Evolutionary conservation across 2,113 vertebrate genomes (phyloP).

Genomic region (Leptodactylus fuscus): DNA sequence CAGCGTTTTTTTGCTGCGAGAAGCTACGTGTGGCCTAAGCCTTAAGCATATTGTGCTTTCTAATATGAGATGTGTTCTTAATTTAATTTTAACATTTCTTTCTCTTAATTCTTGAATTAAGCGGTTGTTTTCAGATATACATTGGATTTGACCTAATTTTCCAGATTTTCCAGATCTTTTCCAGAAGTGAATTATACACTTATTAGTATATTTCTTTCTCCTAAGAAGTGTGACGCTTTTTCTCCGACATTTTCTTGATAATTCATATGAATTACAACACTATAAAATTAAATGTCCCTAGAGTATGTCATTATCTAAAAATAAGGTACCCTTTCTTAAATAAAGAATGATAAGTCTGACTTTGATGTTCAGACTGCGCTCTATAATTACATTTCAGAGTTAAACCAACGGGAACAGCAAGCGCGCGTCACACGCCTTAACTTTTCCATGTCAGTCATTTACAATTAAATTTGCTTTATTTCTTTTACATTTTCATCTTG

Average conservation of each 20-base stretch:
- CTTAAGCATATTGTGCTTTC: too few relatives aligned
- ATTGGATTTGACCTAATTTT: conserved; percentile 19
- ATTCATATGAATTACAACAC: conserved; percentile 39
- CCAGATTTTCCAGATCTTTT: not conserved
- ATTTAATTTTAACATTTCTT: not conserved
- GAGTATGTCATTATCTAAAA: conserved; percentile 56
- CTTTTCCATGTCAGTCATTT: conserved; percentile 28
- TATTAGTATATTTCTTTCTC: conserved; percentile 19
- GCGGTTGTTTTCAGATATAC: not conserved
- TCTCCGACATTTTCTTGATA: conserved; percentile 14
- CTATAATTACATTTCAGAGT: conserved; percentile 54
- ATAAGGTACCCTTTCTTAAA: conserved; percentile 51
- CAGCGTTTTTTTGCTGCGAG: too few relatives aligned
- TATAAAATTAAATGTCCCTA: conserved; percentile 47
- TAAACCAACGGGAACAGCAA: conserved; percentile 46
- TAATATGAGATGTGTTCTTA: not conserved
- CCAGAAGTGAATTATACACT: not conserved
- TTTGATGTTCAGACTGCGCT: conserved; percentile 55
- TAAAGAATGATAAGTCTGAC: conserved; percentile 58
- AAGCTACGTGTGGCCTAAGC: too few relatives aligned
- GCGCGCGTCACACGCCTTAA: conserved; percentile 19
- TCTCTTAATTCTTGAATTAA: not conserved
- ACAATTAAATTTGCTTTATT: conserved; percentile 12
- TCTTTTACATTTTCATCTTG: not conserved
- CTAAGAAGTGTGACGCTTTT: not conserved